Conservation (phyloP, 1,140 invertebrate species). For the Spodoptera frugiperda region DNA sequence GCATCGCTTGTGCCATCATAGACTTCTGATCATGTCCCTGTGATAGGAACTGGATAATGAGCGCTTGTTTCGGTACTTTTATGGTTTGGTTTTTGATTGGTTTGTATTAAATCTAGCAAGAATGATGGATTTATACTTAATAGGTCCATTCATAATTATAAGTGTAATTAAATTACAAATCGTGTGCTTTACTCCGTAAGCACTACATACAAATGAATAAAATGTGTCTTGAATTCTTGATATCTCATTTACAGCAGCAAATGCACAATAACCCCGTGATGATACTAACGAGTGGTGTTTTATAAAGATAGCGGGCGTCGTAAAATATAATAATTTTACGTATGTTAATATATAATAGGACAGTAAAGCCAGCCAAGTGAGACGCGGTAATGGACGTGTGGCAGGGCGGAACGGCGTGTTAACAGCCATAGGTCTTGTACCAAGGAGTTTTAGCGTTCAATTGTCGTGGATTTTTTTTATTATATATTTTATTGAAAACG, state of each 20-base stretch:
- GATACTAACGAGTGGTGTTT: slow-evolving; percentile 41
- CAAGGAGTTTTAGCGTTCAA: slow-evolving; percentile 62
- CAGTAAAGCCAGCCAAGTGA: slow-evolving; percentile 73
- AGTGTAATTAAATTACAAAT: too few species aligned
- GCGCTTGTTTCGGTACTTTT: too few species aligned
- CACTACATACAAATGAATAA: too few species aligned
- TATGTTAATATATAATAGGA: slow-evolving; percentile 79
- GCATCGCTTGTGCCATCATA: too few species aligned
- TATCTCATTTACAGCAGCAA: background rate
- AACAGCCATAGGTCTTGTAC: slow-evolving; percentile 34
- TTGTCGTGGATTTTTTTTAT: slow-evolving; percentile 57
- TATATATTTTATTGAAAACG: background rate
- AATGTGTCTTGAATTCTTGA: too few species aligned
- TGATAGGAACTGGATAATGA: too few species aligned
- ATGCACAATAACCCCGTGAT: slow-evolving; percentile 34
- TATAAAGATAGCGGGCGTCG: slow-evolving; percentile 47
- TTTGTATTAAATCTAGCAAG: too few species aligned
- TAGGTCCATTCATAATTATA: too few species aligned
- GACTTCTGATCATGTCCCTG: too few species aligned
- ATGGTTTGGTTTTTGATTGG: too few species aligned
- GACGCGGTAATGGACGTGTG: slow-evolving; percentile 72
- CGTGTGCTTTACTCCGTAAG: too few species aligned
- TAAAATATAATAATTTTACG: slow-evolving; percentile 68
- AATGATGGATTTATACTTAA: too few species aligned
- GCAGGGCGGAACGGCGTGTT: slow-evolving; percentile 68